Conservation (phyloP, 2,797 vertebrate genomes). For the Tamandua tetradactyla region DNA sequence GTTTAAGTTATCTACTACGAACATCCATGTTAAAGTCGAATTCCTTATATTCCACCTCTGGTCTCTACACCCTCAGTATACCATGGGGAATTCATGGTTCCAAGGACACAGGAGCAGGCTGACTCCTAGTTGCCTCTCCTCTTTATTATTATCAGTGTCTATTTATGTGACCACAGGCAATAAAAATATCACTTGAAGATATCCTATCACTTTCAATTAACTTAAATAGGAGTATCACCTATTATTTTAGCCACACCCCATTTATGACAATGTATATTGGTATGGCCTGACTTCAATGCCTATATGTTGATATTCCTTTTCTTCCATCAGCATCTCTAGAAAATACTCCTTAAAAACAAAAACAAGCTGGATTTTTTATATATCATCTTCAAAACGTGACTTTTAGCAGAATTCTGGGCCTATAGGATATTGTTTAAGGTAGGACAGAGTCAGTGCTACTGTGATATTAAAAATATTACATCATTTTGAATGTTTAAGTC, state of each 20-base stretch:
- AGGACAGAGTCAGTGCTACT: background rate
- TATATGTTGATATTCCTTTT: background rate
- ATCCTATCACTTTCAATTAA: background rate
- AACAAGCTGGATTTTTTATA: background rate
- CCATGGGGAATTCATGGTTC: background rate
- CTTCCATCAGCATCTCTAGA: background rate
- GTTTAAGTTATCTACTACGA: background rate
- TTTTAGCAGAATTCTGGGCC: conserved; percentile 8
- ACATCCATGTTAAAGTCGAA: background rate
- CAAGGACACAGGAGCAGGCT: background rate
- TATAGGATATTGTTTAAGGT: background rate
- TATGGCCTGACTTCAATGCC: background rate
- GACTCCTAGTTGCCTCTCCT: rapidly evolving
- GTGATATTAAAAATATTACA: background rate
- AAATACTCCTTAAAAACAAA: background rate
- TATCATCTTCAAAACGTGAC: background rate
- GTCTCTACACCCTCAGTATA: too few relatives aligned
- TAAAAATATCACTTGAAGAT: background rate
- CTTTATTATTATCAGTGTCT: background rate
- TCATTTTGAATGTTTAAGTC: background rate
- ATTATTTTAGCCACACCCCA: background rate
- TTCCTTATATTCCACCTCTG: background rate
- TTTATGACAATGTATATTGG: background rate
- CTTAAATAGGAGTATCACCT: background rate
- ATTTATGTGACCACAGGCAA: background rate